Base-by-base conservation (phyloP, 2,888 invertebrate genomes). In the Gasteruption jaculator region DNA sequence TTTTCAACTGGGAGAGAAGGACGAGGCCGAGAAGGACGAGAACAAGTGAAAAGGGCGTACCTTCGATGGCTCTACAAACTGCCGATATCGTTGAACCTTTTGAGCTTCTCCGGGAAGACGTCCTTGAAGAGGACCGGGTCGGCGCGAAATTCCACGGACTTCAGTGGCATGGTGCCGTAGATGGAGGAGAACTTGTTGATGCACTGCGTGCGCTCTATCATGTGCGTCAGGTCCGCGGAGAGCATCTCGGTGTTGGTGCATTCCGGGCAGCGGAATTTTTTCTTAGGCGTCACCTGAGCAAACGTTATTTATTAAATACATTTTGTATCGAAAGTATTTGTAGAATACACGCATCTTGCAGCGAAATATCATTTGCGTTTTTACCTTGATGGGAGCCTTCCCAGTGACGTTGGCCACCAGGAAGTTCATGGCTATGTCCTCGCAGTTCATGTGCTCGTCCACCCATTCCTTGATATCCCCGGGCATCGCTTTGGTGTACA, bases 381-480 rank as follows among this genome's bases (percentile, higher is more conserved):
- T 15, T 65, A 86, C 86, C 75, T 91, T 91, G 41, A 96, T 91
- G 0, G 95, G 94, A 2, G 94, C 86, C 73, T 94, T 94, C 55
- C 90, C 86, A 0, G 95, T 95, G 12, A 89, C 73, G 68, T 95
- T 94, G 2, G 94, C 87, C 20, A 96, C 89, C 4, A 96, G 79
- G 73, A 95, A 96, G 73, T 96, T 96, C 92, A 96, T 95, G 1
- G 95, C 95, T 55, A 96, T 93, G 65, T 96, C 95, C 71, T 96
- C 96, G 67, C 95, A 96, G 72, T 96, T 96, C 88, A 95, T 94
- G 63, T 90, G 86, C 11, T 88, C 85, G 68, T 96, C 95, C 1
- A 95, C 94, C 90, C 91, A 94, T 39, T 82, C 76, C 45, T 86
- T 83, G 29, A 95, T 85, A 57, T 85, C 82, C 1, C 81, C 78